Evolutionary conservation across 2,888 invertebrate species (phyloP).

Genomic region (Tetropium fuscum): DNA sequence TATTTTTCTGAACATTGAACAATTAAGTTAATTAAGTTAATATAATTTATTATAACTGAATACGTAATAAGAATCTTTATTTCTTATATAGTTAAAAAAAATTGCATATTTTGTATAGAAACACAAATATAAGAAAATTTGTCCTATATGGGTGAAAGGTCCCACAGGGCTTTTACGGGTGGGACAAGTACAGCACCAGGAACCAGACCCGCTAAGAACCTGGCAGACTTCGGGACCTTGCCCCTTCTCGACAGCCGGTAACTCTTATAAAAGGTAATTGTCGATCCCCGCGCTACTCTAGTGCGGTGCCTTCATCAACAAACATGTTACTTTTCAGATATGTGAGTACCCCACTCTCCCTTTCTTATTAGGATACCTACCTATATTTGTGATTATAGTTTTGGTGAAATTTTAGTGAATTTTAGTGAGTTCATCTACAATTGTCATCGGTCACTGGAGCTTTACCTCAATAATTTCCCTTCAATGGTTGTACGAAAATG

Average conservation of each 20-base stretch:
- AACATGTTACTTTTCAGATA: constrained; percentile 61
- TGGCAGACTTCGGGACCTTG: constrained; percentile 65
- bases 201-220: constrained; percentile 52
- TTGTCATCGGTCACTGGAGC: constrained; percentile 13
- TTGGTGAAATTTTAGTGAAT: constrained; percentile 21
- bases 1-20: too few species aligned
- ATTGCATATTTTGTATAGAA: too few species aligned
- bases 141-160: constrained; percentile 45
- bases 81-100: too few species aligned
- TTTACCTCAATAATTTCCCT: constrained; percentile 13
- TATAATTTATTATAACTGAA: too few species aligned
- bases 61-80: too few species aligned
- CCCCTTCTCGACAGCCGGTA: constrained; percentile 56
- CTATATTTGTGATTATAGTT: constrained; percentile 18
- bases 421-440: constrained; percentile 19
- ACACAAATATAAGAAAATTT: neutral
- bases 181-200: constrained; percentile 52
- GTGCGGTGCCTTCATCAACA: constrained; percentile 61
- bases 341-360: constrained; percentile 57
- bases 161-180: constrained; percentile 39
- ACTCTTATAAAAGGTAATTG: constrained; percentile 62
- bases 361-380: constrained; percentile 22
- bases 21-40: too few species aligned
- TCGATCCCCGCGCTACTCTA: constrained; percentile 63
- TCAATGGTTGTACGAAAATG: too few species aligned